Evolutionary conservation across 2,113 vertebrate genomes (phyloP).

Genomic region (Melanotaenia duboulayi): DNA sequence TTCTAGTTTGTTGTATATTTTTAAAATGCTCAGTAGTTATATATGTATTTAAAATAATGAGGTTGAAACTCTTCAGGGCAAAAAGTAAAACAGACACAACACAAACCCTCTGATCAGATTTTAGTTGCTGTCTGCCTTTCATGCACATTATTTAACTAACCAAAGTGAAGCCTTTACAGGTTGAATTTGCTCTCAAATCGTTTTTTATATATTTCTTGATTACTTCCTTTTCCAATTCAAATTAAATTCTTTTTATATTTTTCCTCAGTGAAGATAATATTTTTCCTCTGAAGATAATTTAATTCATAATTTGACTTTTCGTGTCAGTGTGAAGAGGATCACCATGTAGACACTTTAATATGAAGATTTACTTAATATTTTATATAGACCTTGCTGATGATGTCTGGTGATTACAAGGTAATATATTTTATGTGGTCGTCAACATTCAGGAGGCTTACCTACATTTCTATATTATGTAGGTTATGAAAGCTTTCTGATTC

Average conservation of each 20-base stretch:
- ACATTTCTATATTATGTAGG: background rate
- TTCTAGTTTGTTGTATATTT: background rate
- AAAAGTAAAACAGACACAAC: background rate
- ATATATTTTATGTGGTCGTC: slow-evolving; percentile 29
- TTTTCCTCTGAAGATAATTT: slow-evolving; percentile 26
- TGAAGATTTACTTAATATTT: slow-evolving; percentile 25
- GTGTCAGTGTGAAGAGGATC: background rate
- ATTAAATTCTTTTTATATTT: slow-evolving; percentile 13
- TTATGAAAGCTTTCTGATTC: slow-evolving; percentile 13
- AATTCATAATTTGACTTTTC: background rate
- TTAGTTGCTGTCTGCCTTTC: background rate
- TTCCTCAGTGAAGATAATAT: slow-evolving; percentile 16
- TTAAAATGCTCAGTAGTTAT: too few species aligned
- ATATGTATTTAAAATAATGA: too few species aligned
- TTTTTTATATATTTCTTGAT: slow-evolving; percentile 5
- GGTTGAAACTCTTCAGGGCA: background rate
- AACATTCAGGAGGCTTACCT: background rate
- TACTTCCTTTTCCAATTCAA: slow-evolving; percentile 4
- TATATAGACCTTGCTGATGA: slow-evolving; percentile 37
- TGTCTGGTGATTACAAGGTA: slow-evolving; percentile 5
- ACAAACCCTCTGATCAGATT: background rate
- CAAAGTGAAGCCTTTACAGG: slow-evolving; percentile 38
- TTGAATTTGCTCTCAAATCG: slow-evolving; percentile 13
- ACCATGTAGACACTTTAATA: slow-evolving; percentile 53
- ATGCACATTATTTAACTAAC: slow-evolving; percentile 14